phyloP scores from a whole-genome alignment of 2,888 invertebrate species.

The Ophioninae sp. region DNA sequence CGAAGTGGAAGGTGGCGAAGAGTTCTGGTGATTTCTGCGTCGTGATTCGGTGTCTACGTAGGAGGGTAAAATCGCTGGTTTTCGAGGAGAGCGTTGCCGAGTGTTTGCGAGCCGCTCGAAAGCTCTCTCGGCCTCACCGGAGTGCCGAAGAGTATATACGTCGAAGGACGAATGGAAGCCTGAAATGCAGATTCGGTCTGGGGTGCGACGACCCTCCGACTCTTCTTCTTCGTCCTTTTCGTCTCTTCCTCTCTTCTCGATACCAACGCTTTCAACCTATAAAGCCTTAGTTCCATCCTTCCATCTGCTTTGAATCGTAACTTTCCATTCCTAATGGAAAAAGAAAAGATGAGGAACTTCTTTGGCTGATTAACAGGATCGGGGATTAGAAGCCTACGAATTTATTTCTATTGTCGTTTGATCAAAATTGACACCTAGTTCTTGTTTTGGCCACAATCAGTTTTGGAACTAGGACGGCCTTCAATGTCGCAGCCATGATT shows the following conservation, averaged over 20 bases:
- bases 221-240: conserved; percentile 64
- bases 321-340: too few relatives aligned
- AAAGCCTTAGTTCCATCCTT: conserved; percentile 16
- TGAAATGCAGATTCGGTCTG: conserved; percentile 81
- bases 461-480: too few relatives aligned
- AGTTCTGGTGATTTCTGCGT: conserved; percentile 45
- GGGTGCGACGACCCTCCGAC: conserved; percentile 76
- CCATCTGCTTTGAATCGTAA: conserved; percentile 28
- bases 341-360: too few relatives aligned
- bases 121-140: conserved; percentile 76
- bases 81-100: conserved; percentile 63
- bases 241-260: conserved; percentile 65
- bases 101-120: conserved; percentile 80
- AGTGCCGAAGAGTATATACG: conserved; percentile 62
- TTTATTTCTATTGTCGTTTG: too few relatives aligned
- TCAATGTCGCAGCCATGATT: too few relatives aligned
- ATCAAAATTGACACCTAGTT: too few relatives aligned
- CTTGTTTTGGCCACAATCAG: too few relatives aligned
- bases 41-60: conserved; percentile 22
- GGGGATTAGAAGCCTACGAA: too few relatives aligned
- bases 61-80: conserved; percentile 60
- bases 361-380: too few relatives aligned
- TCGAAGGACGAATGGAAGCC: conserved; percentile 77
- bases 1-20: conserved; percentile 14
- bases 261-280: conserved; percentile 29